Conservation (phyloP, 1,140 invertebrate genomes). For the Lepidurus couesii region DNA sequence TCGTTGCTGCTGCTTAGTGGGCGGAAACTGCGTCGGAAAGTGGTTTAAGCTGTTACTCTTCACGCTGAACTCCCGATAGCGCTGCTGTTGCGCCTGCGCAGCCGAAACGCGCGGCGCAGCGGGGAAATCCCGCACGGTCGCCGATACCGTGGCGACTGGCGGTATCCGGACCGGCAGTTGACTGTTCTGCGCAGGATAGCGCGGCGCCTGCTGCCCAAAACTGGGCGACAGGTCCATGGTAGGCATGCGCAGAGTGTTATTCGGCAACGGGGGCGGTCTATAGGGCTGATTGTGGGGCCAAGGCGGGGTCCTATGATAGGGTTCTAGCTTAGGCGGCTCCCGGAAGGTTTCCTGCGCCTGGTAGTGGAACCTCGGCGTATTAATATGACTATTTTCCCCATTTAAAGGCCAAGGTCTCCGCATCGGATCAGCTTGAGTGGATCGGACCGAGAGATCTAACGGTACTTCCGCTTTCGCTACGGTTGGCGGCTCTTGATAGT, state of each 20-base stretch:
- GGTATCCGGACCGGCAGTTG: conserved; percentile 17
- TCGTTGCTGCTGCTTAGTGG: not conserved
- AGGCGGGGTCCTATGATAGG: too few relatives aligned
- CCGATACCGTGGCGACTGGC: conserved; percentile 25
- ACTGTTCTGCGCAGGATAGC: not conserved
- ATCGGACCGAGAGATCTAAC: conserved; percentile 1
- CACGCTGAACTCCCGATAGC: not conserved
- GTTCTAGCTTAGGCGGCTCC: too few relatives aligned
- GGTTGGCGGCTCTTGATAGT: not conserved
- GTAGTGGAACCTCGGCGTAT: too few relatives aligned
- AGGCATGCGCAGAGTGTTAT: not conserved
- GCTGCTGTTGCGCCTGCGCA: conserved; percentile 17
- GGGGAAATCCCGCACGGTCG: conserved; percentile 2
- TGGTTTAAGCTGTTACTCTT: not conserved
- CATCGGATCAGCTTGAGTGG: not conserved
- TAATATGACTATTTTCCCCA: not conserved
- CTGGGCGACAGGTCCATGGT: not conserved
- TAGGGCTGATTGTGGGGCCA: not conserved
- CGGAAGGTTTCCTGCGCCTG: too few relatives aligned
- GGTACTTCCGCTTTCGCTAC: not conserved
- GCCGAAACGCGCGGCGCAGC: not conserved
- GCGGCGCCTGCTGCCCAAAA: not conserved
- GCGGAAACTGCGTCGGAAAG: not conserved
- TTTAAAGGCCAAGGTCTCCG: not conserved
- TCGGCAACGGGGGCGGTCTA: not conserved